phyloP scores from a whole-genome alignment of 2,888 invertebrate genomes.

The Lordiphosa andalusiaca region DNA sequence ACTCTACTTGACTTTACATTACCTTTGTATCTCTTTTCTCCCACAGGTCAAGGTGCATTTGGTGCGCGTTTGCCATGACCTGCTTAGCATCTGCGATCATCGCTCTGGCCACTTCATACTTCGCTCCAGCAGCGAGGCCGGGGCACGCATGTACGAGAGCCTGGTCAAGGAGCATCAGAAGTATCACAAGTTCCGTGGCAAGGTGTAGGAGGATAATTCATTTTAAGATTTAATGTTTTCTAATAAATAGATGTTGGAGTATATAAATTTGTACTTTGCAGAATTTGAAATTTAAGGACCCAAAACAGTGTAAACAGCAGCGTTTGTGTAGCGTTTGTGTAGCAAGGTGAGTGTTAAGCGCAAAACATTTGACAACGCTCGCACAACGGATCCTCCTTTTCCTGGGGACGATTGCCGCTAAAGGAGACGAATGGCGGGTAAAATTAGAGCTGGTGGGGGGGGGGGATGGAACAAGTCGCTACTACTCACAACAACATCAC shows the following conservation, averaged over 20 bases:
- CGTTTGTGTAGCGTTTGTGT: neutral
- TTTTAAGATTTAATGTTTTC: neutral
- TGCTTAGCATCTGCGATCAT: conserved; percentile 78
- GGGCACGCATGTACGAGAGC: conserved; percentile 75
- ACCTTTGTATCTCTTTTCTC: neutral
- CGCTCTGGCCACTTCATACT: conserved; percentile 78
- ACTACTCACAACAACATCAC: conserved; percentile 72
- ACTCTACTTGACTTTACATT: neutral
- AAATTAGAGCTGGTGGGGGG: neutral
- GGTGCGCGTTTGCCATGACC: conserved; percentile 77
- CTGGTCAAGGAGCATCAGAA: conserved; percentile 78
- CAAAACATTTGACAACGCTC: conserved; percentile 63
- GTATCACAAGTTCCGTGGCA: conserved; percentile 79
- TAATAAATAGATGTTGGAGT: conserved; percentile 20
- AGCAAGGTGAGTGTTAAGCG: conserved; percentile 8
- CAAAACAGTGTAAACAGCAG: neutral
- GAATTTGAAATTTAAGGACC: conserved; percentile 7
- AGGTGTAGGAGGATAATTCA: conserved; percentile 58
- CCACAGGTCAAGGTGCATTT: conserved; percentile 78
- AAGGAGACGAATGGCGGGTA: conserved; percentile 1
- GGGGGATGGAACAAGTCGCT: neutral
- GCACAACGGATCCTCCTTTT: conserved; percentile 61
- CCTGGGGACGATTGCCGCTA: conserved; percentile 59
- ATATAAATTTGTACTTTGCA: conserved; percentile 17
- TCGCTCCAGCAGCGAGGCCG: conserved; percentile 78